phyloP scores from a whole-genome alignment of 2,113 vertebrate genomes.

The Campylomormyrus tamandua region DNA sequence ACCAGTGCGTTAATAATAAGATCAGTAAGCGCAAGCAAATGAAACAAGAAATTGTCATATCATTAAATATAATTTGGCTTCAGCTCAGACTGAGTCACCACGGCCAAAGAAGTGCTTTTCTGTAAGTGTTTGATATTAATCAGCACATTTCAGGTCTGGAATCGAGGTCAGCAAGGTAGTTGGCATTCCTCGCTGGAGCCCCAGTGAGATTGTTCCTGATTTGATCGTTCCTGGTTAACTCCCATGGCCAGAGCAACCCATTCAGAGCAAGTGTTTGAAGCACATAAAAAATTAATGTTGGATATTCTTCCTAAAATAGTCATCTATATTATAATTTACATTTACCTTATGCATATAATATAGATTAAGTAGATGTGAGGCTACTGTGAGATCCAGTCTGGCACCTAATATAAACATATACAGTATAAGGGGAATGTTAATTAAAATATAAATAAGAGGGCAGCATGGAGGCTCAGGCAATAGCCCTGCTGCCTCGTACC shows the following conservation, averaged over 20 bases:
- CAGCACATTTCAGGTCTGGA: background rate
- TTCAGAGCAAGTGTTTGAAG: background rate
- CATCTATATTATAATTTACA: background rate
- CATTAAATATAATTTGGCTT: background rate
- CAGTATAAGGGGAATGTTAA: background rate
- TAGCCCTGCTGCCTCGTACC: background rate
- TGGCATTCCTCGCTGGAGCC: background rate
- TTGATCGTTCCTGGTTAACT: background rate
- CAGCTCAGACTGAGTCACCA: background rate
- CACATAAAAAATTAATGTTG: background rate
- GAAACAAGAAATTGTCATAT: slow-evolving; percentile 5
- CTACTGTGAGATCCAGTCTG: background rate
- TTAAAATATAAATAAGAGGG: background rate
- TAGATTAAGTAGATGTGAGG: background rate
- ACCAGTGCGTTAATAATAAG: background rate
- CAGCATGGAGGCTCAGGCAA: background rate
- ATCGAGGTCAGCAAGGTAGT: background rate
- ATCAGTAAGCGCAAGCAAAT: background rate
- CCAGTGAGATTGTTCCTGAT: background rate
- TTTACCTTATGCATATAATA: background rate
- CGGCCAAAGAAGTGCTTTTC: background rate
- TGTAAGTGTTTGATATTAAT: background rate
- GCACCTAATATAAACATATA: background rate
- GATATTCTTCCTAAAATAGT: background rate
- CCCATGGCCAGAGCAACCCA: background rate